Conservation (phyloP, 2,888 invertebrate species). For the Rhynchonema sp. region DNA sequence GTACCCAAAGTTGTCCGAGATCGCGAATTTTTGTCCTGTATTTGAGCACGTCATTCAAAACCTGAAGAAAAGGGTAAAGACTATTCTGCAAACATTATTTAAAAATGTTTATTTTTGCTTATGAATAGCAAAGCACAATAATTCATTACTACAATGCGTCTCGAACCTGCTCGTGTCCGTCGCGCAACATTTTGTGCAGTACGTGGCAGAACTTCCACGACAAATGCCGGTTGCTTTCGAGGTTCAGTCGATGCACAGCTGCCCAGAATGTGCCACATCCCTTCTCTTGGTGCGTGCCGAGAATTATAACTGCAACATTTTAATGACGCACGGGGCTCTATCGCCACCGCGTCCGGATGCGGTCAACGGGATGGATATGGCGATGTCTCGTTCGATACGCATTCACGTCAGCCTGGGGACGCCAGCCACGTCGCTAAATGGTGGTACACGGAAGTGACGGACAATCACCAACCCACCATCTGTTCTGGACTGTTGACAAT, state of each 20-base stretch:
- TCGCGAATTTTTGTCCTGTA: conserved; percentile 16
- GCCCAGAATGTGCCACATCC: conserved; percentile 80
- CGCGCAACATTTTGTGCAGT: conserved; percentile 77
- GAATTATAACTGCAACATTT: conserved; percentile 41
- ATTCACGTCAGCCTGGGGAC: too few relatives aligned
- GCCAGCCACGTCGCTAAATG: too few relatives aligned
- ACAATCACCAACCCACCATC: too few relatives aligned
- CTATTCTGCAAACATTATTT: too few relatives aligned
- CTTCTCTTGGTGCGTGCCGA: conserved; percentile 79
- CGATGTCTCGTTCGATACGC: too few relatives aligned
- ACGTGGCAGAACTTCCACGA: conserved; percentile 99
- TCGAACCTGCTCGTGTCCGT: conserved; percentile 50
- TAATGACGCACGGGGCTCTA: too few relatives aligned
- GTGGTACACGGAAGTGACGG: too few relatives aligned
- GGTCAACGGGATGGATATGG: too few relatives aligned
- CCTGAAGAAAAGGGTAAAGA: conserved; percentile 6
- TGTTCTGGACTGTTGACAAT: too few relatives aligned
- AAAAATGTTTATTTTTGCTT: too few relatives aligned
- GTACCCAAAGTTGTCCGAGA: conserved; percentile 25
- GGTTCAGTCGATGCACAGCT: conserved; percentile 46
- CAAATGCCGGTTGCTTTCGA: conserved; percentile 78
- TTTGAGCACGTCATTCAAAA: conserved; percentile 10
- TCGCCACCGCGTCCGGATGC: too few relatives aligned
- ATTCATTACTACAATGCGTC: neutral
- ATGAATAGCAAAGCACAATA: neutral